These are phyloP conservation scores for Toxotes lorentzi DNA, from an alignment of 2,797 vertebrate species.

Conservation along the genomic window DNA sequence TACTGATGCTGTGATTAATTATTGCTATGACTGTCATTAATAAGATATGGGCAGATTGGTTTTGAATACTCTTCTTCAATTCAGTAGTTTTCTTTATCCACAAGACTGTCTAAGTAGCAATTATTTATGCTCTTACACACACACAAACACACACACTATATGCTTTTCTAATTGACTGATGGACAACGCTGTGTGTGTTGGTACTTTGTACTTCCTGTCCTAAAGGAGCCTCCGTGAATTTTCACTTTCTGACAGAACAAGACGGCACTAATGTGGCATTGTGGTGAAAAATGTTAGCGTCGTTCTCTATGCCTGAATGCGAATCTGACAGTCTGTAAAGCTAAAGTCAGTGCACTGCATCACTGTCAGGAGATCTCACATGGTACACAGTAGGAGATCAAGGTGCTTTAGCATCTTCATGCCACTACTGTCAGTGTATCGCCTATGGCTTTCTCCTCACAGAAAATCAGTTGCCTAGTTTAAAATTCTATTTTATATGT, in stretches of 20 bases:
- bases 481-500: neutral
- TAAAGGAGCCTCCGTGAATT: constrained; percentile 1
- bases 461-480: neutral
- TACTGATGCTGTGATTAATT: constrained; percentile 31
- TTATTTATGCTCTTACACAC: neutral
- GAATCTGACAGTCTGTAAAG: neutral
- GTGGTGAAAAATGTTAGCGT: neutral
- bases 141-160: neutral
- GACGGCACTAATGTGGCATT: neutral
- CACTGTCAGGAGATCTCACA: neutral
- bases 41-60: constrained; percentile 19
- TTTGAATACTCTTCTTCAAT: constrained; percentile 17
- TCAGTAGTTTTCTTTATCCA: neutral
- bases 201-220: neutral
- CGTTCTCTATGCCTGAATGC: constrained; percentile 12
- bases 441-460: neutral
- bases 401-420: neutral
- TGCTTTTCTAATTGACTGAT: constrained; percentile 11
- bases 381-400: constrained; percentile 1
- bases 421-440: neutral
- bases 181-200: neutral
- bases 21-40: constrained; percentile 31
- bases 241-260: constrained; percentile 9
- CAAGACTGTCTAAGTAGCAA: neutral
- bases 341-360: neutral